Percentiles rank a stretch among this genome's conserved stretches.
These are phyloP conservation scores for Rhinoraja longicauda DNA, from an alignment of 2,797 vertebrate genomes.

Conservation along the genomic window DNA sequence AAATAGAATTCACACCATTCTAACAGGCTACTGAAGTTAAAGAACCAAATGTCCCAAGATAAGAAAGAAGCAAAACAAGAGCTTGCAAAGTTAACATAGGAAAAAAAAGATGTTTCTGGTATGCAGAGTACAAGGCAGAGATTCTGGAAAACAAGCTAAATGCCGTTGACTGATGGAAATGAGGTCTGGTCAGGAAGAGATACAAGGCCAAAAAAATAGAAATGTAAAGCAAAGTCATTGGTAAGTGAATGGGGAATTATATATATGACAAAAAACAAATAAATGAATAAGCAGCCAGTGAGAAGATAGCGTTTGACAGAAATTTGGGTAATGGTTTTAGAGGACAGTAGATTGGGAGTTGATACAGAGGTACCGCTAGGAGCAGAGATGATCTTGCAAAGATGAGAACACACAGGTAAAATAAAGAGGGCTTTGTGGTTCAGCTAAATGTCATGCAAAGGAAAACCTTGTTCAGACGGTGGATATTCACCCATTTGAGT, in stretches of 20 bases:
- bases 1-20: neutral
- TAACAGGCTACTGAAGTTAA: neutral
- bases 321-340: neutral
- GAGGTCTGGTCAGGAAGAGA: neutral
- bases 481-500: neutral
- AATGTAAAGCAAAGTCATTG: neutral
- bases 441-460: neutral
- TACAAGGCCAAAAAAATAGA: neutral
- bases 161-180: neutral
- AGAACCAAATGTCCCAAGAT: neutral
- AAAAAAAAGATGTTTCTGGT: neutral
- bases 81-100: neutral
- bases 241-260: neutral
- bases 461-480: neutral
- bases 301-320: neutral
- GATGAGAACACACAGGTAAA: too few relatives aligned
- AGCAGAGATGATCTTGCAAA: neutral
- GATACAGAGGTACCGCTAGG: neutral
- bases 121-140: neutral
- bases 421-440: neutral
- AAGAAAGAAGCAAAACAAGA: neutral
- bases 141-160: neutral
- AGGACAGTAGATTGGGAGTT: neutral
- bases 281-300: neutral
- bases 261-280: neutral